phyloP scores from a whole-genome alignment of 2,797 vertebrate genomes.

The Danio kyathit region DNA sequence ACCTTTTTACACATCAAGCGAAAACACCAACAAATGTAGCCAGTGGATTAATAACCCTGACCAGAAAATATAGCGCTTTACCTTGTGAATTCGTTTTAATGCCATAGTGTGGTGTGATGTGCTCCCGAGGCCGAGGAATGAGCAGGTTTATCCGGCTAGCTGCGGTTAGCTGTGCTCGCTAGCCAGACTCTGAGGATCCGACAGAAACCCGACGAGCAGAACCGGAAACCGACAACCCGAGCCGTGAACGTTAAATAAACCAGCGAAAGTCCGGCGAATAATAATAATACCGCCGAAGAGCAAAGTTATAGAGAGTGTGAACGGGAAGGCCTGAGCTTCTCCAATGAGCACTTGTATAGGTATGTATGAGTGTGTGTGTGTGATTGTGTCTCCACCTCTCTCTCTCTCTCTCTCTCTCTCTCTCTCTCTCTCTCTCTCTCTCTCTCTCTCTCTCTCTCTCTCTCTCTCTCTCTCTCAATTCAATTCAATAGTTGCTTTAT shows the following conservation, averaged over 20 bases:
- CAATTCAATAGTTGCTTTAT: not conserved
- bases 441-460: slow-evolving; percentile 16
- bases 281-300: not conserved
- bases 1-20: not conserved
- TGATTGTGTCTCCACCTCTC: slow-evolving; percentile 22
- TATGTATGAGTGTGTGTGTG: slow-evolving; percentile 4
- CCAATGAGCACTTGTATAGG: slow-evolving; percentile 39
- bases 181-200: slow-evolving; percentile 66
- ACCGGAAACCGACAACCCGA: slow-evolving; percentile 54
- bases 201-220: slow-evolving; percentile 53
- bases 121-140: slow-evolving; percentile 62
- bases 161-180: slow-evolving; percentile 59
- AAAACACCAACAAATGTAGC: not conserved
- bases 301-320: slow-evolving; percentile 6
- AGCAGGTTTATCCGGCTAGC: slow-evolving; percentile 50
- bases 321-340: slow-evolving; percentile 17
- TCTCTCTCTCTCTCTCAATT: not conserved
- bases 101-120: slow-evolving; percentile 74
- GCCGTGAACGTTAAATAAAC: not conserved
- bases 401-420: slow-evolving; percentile 24
- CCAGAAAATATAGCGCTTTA: slow-evolving; percentile 55
- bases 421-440: not conserved
- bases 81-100: slow-evolving; percentile 83
- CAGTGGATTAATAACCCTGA: not conserved
- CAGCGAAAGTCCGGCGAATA: not conserved